Percentiles rank a stretch among this genome's conserved stretches.
Evolutionary conservation across 2,888 invertebrate genomes (phyloP).

Genomic region (Aleiodes alternator): DNA sequence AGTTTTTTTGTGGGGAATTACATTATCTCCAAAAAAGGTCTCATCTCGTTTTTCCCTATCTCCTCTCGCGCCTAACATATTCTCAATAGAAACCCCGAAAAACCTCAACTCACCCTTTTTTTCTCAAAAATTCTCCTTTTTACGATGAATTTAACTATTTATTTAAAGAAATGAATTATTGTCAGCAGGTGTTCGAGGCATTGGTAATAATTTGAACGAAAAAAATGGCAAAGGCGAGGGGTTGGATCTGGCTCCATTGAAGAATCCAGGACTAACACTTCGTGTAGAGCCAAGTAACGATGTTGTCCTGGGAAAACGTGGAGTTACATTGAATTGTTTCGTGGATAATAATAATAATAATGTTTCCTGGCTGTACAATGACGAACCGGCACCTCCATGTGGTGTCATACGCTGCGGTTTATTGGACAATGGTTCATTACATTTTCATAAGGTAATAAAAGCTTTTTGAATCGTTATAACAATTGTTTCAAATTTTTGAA

Average conservation of each 20-base stretch:
- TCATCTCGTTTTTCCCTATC: too few relatives aligned
- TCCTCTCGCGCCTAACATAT: too few relatives aligned
- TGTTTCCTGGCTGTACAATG: slow-evolving; percentile 70
- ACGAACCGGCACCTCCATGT: slow-evolving; percentile 68
- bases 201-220: slow-evolving; percentile 63
- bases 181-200: slow-evolving; percentile 65
- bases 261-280: slow-evolving; percentile 62
- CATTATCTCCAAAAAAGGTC: too few relatives aligned
- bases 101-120: too few relatives aligned
- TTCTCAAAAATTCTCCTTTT: too few relatives aligned
- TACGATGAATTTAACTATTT: too few relatives aligned
- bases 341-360: slow-evolving; percentile 61
- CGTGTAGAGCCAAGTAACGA: slow-evolving; percentile 68
- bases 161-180: background rate
- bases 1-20: too few relatives aligned
- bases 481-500: too few relatives aligned
- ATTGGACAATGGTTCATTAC: slow-evolving; percentile 68
- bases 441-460: slow-evolving; percentile 66
- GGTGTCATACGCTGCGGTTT: slow-evolving; percentile 65
- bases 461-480: too few relatives aligned
- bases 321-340: slow-evolving; percentile 67
- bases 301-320: slow-evolving; percentile 68
- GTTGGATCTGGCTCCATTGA: slow-evolving; percentile 59
- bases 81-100: too few relatives aligned
- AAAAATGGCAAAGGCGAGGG: slow-evolving; percentile 65